Evolutionary conservation across 2,888 invertebrate species (phyloP), one percentile per base, ranked within the genome.

Genomic region (Cantharis rustica): DNA sequence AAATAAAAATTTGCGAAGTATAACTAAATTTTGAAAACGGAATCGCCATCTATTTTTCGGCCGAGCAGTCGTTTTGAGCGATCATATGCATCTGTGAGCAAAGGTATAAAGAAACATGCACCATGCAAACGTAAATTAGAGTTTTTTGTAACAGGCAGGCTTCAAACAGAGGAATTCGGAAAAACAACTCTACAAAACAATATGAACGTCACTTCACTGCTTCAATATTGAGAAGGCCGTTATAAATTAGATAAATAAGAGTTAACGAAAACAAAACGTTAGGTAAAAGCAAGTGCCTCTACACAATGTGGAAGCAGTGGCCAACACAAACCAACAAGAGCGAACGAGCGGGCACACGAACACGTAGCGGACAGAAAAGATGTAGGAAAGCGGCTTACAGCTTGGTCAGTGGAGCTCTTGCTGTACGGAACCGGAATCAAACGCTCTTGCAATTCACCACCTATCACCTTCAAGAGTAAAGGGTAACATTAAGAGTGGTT

Each of bases 361-460:
- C 85, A 88, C 87, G 87, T 87, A 89, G 88, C 88, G 87, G 87
- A 89, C 88, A 89, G 89, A 88, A 77, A 88, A 89, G 89, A 88
- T 89, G 88, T 89, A 89, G 89, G 90, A 91, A 91, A 92, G 92
- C 91, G 91, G 95, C 98, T 98, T 98, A 98, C 98, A 96, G 98
- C 98, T 96, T 98, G 98, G 94, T 98, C 98, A 92, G 98, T 98
- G 91, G 97, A 97, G 92, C 96, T 97, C 96, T 98, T 98, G 97
- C 98, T 98, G 95, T 98, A 98, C 91, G 98, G 98, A 92, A 98
- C 98, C 92, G 98, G 97, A 91, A 98, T 98, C 95, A 98, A 96
- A 92, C 98, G 96, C 93, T 98, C 98, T 95, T 98, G 97, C 93
- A 97, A 97, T 93, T 98, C 97, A 93, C 98, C 98, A 95, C 98